These are phyloP conservation scores for Chelonus insularis DNA, from an alignment of 1,140 invertebrate genomes.

Conservation along the genomic window DNA sequence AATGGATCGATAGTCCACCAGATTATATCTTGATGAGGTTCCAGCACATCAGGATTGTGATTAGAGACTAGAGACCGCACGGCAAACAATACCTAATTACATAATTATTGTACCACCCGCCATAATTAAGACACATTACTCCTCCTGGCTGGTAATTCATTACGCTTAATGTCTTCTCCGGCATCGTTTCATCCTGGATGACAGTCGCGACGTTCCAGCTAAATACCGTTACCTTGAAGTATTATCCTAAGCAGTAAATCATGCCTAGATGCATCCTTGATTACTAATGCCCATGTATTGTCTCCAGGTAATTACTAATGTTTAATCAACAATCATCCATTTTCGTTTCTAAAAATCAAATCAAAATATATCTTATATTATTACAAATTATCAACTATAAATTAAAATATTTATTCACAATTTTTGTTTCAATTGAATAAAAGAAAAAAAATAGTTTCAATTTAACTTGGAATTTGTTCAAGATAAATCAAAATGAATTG, in stretches of 20 bases:
- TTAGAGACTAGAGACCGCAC: constrained; percentile 52
- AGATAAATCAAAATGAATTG: too few relatives aligned
- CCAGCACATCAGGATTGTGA: constrained; percentile 49
- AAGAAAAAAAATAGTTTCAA: too few relatives aligned
- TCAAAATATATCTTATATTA: too few relatives aligned
- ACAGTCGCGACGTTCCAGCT: constrained; percentile 48
- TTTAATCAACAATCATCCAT: too few relatives aligned
- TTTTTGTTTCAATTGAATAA: too few relatives aligned
- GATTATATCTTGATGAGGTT: constrained; percentile 45
- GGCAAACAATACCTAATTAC: constrained; percentile 59
- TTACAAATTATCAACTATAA: too few relatives aligned
- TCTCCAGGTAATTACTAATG: not conserved
- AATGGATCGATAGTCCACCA: constrained; percentile 40
- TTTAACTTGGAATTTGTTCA: too few relatives aligned
- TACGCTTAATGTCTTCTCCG: constrained; percentile 57
- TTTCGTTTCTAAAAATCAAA: too few relatives aligned
- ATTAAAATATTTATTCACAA: too few relatives aligned
- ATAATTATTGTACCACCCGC: constrained; percentile 56
- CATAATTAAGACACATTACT: constrained; percentile 59
- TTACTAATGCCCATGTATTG: not conserved
- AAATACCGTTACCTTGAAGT: constrained; percentile 56
- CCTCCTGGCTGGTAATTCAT: constrained; percentile 54
- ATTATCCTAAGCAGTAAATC: constrained; percentile 37
- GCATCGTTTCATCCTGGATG: constrained; percentile 49
- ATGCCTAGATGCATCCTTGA: not conserved